A percentile compares a stretch with the other conserved stretches of the same genome.
Evolutionary conservation across 2,113 vertebrate species (phyloP).

Genomic region (Bubo bubo): DNA sequence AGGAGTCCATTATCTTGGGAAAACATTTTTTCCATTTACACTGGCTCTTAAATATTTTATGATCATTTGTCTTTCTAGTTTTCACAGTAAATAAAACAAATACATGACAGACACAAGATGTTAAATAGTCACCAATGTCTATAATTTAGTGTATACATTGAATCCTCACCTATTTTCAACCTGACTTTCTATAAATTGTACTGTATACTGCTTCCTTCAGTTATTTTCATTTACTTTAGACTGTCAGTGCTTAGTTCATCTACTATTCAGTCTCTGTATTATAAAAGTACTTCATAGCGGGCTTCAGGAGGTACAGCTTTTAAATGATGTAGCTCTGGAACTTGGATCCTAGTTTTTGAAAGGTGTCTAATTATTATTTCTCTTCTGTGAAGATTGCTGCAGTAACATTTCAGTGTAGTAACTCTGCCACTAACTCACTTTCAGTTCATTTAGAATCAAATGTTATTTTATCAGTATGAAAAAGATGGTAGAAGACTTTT

Average conservation of each 20-base stretch:
- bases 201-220: not conserved
- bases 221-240: not conserved
- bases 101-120: not conserved
- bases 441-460: not conserved
- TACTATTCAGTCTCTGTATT: not conserved
- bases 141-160: not conserved
- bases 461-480: not conserved
- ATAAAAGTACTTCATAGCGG: not conserved
- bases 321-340: not conserved
- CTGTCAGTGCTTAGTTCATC: not conserved
- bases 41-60: conserved; percentile 52
- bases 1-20: conserved; percentile 33
- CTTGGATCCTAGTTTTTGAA: not conserved
- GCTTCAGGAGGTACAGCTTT: not conserved
- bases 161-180: not conserved
- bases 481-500: not conserved
- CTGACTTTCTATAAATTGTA: not conserved
- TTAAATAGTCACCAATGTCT: not conserved
- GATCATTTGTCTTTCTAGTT: conserved; percentile 16
- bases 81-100: conserved; percentile 40
- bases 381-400: not conserved
- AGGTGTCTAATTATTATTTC: not conserved
- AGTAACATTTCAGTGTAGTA: not conserved
- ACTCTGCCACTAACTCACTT: not conserved
- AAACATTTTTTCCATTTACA: conserved; percentile 36